Conservation (phyloP, 2,888 invertebrate genomes). For the Cerastis leucographa region DNA sequence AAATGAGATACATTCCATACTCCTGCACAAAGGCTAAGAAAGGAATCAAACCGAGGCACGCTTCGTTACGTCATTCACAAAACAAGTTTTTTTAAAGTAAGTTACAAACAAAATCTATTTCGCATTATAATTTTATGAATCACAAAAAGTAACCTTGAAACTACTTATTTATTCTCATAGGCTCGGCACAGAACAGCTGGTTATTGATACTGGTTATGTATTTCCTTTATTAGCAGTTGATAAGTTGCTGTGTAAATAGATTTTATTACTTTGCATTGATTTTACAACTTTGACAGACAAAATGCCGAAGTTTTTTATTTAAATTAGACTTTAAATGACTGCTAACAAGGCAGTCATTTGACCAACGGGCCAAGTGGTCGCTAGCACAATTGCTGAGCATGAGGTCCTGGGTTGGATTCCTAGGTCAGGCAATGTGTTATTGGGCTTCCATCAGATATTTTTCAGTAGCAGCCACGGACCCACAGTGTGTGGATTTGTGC, state of each 20-base stretch:
- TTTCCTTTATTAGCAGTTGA: too few species aligned
- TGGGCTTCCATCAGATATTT: too few species aligned
- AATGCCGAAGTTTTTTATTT: neutral
- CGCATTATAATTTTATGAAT: neutral
- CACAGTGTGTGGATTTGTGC: too few species aligned
- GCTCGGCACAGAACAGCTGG: too few species aligned
- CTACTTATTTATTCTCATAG: neutral
- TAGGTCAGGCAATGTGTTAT: too few species aligned
- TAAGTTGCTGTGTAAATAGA: neutral
- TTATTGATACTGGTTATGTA: neutral
- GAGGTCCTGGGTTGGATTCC: too few species aligned
- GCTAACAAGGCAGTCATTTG: too few species aligned
- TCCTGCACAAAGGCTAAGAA: neutral
- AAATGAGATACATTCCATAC: neutral
- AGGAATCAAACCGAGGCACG: neutral
- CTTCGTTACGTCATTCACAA: neutral
- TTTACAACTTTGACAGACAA: too few species aligned
- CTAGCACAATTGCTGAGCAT: too few species aligned
- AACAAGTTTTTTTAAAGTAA: constrained; percentile 1
- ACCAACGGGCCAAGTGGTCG: too few species aligned
- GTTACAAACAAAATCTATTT: neutral
- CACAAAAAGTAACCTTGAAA: constrained; percentile 42
- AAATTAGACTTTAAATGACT: neutral
- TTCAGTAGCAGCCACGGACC: too few species aligned
- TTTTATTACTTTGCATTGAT: neutral